A percentile compares a stretch with the other conserved stretches of the same genome.
phyloP scores from a whole-genome alignment of 2,888 invertebrate species.

The Elegia similella region DNA sequence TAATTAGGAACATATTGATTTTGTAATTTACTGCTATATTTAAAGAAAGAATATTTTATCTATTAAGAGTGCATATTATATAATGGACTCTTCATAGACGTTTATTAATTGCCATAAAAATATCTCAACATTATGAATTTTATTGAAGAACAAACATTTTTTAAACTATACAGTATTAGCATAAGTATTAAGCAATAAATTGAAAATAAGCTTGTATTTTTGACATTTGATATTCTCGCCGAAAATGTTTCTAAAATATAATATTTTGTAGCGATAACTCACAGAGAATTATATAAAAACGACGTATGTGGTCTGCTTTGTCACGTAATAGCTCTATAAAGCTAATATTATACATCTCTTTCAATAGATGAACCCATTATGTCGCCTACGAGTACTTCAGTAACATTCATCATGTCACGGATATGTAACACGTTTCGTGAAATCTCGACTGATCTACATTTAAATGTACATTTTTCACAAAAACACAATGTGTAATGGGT shows the following conservation, averaged over 20 bases:
- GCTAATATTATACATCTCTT: constrained; percentile 27
- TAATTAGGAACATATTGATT: too few species aligned
- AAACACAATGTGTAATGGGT: constrained; percentile 1
- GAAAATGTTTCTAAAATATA: constrained; percentile 10
- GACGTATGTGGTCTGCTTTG: constrained; percentile 37
- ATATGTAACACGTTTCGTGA: background rate
- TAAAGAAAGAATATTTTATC: too few species aligned
- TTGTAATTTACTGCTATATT: too few species aligned
- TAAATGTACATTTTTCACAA: constrained; percentile 1
- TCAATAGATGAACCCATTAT: constrained; percentile 41
- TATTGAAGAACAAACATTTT: too few species aligned
- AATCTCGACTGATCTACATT: constrained; percentile 5
- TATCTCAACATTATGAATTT: too few species aligned
- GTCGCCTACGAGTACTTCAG: constrained; percentile 34
- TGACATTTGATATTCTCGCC: constrained; percentile 13
- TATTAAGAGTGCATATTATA: too few species aligned
- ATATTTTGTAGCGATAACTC: constrained; percentile 8
- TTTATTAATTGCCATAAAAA: too few species aligned
- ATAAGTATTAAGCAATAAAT: background rate
- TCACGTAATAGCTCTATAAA: constrained; percentile 41
- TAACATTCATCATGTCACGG: constrained; percentile 11
- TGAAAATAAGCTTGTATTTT: background rate
- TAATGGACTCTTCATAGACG: too few species aligned
- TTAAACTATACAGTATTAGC: background rate
- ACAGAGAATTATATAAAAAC: constrained; percentile 14